A percentile compares a stretch with the other conserved stretches of the same genome.
Conservation (phyloP, 2,797 vertebrate genomes). For the Alfaro cultratus region DNA sequence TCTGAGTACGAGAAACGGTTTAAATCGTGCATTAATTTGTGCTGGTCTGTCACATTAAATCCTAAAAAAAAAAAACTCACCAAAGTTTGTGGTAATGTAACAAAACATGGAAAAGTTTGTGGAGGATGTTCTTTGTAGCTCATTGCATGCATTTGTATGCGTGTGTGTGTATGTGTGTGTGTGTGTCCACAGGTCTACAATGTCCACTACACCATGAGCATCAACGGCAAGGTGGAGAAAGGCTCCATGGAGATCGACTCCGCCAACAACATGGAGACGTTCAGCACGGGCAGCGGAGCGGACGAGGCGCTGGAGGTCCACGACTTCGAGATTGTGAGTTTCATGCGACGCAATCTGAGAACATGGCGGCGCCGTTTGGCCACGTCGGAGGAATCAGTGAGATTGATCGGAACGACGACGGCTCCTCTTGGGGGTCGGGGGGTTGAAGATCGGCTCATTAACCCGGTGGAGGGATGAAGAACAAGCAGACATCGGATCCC, state of each 20-base stretch:
- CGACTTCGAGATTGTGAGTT: slow-evolving; percentile 93
- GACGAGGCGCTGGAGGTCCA: slow-evolving; percentile 93
- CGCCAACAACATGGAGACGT: slow-evolving; percentile 90
- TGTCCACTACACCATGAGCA: slow-evolving; percentile 95
- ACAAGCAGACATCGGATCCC: slow-evolving; percentile 28
- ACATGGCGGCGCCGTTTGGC: not conserved
- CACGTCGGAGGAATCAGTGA: slow-evolving; percentile 15
- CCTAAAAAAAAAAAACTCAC: not conserved
- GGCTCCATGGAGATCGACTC: slow-evolving; percentile 94
- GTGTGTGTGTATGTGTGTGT: not conserved
- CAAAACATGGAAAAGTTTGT: not conserved
- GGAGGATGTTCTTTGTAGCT: not conserved
- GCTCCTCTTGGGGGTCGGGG: slow-evolving; percentile 13
- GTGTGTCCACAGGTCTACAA: slow-evolving; percentile 87
- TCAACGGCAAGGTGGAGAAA: slow-evolving; percentile 94
- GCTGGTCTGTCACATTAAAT: not conserved
- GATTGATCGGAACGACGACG: slow-evolving; percentile 35
- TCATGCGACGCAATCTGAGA: slow-evolving; percentile 4
- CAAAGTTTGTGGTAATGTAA: not conserved
- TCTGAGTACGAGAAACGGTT: not conserved
- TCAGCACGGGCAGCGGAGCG: slow-evolving; percentile 88
- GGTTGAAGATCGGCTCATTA: slow-evolving; percentile 35
- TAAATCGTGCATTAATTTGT: not conserved
- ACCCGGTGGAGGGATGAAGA: slow-evolving; percentile 31
- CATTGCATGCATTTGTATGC: not conserved